Evolutionary conservation across 2,797 vertebrate species (phyloP), one percentile per base, ranked within the genome.

Genomic region (Toxotes lorentzi): DNA sequence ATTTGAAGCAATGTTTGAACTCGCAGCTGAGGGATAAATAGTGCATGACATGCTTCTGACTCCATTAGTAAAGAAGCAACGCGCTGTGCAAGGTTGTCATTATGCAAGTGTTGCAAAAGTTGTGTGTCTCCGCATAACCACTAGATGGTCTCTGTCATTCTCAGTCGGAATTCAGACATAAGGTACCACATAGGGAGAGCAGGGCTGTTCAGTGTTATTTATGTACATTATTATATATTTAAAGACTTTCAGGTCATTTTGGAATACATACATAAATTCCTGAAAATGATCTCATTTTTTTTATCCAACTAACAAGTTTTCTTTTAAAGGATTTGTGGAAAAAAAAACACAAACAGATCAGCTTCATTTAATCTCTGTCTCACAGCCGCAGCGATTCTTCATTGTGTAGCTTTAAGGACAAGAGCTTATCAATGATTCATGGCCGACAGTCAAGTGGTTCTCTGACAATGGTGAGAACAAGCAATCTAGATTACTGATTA

Each of bases 1-100:
- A 87, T 91, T 92, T 89, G 82, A 88, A 86, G 90, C 66, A 7
- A 32, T 45, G 51, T 76, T 89, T 82, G 79, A 79, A 75, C 70
- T 61, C 63, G 48, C 70, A 47, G 85, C 89, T 61, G 72, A 86
- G 64, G 76, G 78, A 86, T 84, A 82, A 88, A 84, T 79, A 76
- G 83, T 82, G 73, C 69, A 87, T 83, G 83, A 78, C 85, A 72
- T 57, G 63, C 77, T 76, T 86, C 80, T 78, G 73, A 66, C 79
- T 89, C 76, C 79, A 74, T 88, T 82, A 84, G 60, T 68, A 38
- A 70, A 79, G 72, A 86, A 56, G 63, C 73, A 71, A 34, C 21
- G 2, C 62, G 14, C 77, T 77, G 70, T 63, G 60, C 72, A 74
- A 80, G 71, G 73, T 66, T 70, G 78, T 43, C 13, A 43, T 86